phyloP scores from a whole-genome alignment of 2,113 vertebrate genomes.

The Calcarius ornatus region DNA sequence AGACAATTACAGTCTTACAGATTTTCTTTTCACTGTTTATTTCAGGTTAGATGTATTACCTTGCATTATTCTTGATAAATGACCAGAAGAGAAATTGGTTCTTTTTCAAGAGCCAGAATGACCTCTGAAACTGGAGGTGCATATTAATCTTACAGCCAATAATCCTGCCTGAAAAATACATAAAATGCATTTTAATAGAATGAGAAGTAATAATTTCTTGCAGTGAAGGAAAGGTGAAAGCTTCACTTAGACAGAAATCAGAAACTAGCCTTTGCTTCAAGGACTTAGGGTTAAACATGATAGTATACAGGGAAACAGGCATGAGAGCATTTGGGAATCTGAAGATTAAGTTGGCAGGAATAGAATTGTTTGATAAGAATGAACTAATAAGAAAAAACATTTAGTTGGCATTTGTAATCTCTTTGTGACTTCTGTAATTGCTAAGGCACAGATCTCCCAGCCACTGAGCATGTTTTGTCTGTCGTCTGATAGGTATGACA shows the following conservation, averaged over 20 bases:
- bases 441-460: background rate
- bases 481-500: background rate
- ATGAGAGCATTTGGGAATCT: background rate
- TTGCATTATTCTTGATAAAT: background rate
- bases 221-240: constrained; percentile 14
- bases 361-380: background rate
- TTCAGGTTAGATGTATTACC: background rate
- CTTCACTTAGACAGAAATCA: background rate
- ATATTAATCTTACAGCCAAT: constrained; percentile 41
- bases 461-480: background rate
- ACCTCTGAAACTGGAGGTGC: background rate
- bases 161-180: constrained; percentile 10
- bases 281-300: background rate
- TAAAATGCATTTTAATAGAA: constrained; percentile 24
- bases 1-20: background rate
- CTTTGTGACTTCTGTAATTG: background rate
- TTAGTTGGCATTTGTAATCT: background rate
- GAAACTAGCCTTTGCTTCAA: background rate
- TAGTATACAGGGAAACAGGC: background rate
- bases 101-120: background rate
- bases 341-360: background rate
- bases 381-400: background rate
- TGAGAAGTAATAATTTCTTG: background rate
- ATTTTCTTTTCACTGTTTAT: background rate
- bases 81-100: background rate